phyloP scores from a whole-genome alignment of 2,113 vertebrate species.

The Sula dactylatra region DNA sequence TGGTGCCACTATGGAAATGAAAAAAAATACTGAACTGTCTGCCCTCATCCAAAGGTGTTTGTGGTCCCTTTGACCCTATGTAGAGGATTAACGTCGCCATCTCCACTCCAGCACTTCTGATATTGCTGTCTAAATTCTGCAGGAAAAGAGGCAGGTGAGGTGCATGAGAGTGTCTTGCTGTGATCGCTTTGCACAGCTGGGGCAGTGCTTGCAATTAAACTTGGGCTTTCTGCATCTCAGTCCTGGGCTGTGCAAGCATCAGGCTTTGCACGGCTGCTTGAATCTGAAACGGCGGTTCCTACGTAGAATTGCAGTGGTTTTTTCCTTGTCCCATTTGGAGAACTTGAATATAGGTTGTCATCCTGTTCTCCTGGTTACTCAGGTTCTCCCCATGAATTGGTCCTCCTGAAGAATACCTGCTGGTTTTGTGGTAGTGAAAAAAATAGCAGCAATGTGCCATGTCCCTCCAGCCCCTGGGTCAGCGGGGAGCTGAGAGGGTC shows the following conservation, averaged over 20 bases:
- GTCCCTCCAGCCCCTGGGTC: background rate
- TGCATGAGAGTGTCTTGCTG: background rate
- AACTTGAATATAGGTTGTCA: background rate
- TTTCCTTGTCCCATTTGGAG: background rate
- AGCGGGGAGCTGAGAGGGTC: background rate
- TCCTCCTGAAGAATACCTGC: background rate
- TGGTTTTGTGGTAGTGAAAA: background rate
- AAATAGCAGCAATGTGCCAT: accelerated
- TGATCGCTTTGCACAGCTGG: background rate
- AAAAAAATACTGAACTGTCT: background rate
- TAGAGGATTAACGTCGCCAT: background rate
- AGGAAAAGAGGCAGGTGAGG: background rate
- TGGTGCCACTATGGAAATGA: background rate
- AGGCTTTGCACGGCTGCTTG: background rate
- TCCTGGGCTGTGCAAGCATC: background rate
- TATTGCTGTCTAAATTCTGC: background rate
- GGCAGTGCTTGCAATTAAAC: background rate
- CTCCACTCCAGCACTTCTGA: background rate
- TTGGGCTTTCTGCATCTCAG: background rate
- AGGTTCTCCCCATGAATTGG: background rate
- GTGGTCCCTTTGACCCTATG: background rate
- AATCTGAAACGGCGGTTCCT: background rate
- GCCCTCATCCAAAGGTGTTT: background rate
- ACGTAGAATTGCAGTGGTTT: accelerated
- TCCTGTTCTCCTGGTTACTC: background rate